Evolutionary conservation across 2,797 vertebrate species (phyloP).

Genomic region (Linurgus olivaceus): DNA sequence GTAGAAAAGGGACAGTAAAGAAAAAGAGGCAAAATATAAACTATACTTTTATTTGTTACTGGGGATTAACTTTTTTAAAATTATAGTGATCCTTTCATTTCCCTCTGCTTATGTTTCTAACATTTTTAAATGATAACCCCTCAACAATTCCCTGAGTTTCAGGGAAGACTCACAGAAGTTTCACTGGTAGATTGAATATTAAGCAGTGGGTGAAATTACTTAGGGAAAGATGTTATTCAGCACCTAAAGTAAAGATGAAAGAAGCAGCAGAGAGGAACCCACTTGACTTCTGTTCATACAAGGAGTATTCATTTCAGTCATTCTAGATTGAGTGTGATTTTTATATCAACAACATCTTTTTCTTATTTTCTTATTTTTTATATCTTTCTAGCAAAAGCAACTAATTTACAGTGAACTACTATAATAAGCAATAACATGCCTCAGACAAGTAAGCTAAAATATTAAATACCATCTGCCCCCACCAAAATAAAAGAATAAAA

Average conservation of each 20-base stretch:
- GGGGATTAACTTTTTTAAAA: not conserved
- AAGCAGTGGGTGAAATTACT: not conserved
- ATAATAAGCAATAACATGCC: not conserved
- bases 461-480: not conserved
- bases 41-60: not conserved
- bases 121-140: not conserved
- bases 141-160: not conserved
- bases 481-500: not conserved
- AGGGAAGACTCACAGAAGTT: not conserved
- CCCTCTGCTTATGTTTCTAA: not conserved
- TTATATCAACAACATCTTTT: not conserved
- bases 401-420: not conserved
- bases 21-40: not conserved
- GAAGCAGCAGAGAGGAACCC: fast-evolving
- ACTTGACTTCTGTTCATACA: not conserved
- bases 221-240: not conserved
- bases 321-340: not conserved
- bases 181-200: not conserved
- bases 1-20: not conserved
- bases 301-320: not conserved
- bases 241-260: not conserved
- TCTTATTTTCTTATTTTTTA: not conserved
- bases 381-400: not conserved
- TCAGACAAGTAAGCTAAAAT: not conserved
- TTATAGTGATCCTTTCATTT: not conserved